phyloP scores from a whole-genome alignment of 1,140 invertebrate species.

The Ephestia elutella region DNA sequence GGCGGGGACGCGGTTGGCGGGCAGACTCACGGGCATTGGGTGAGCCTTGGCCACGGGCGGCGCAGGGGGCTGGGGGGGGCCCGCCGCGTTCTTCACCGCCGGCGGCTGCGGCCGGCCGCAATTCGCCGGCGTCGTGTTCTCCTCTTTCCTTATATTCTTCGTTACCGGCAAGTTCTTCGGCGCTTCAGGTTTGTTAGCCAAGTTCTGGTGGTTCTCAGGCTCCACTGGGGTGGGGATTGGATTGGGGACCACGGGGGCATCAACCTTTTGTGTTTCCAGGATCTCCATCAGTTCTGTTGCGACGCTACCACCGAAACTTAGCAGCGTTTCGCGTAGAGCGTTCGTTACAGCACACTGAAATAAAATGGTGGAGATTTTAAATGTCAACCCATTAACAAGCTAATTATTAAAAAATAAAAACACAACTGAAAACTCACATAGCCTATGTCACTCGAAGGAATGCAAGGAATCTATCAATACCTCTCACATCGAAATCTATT shows the following conservation, averaged over 20 bases:
- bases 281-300: constrained; percentile 51
- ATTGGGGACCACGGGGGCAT: constrained; percentile 3
- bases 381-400: too few relatives aligned
- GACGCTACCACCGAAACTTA: constrained; percentile 63
- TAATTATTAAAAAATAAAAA: too few relatives aligned
- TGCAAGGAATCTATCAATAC: too few relatives aligned
- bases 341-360: constrained; percentile 68
- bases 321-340: constrained; percentile 61
- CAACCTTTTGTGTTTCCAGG: constrained; percentile 32
- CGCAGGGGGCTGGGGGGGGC: constrained; percentile 11
- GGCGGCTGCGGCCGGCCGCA: constrained; percentile 14
- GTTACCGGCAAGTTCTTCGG: constrained; percentile 22
- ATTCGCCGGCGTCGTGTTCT: constrained; percentile 3
- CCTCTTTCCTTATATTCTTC: constrained; percentile 19
- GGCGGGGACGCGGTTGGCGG: constrained; percentile 21
- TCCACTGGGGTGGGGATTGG: constrained; percentile 7
- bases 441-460: too few relatives aligned
- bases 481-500: too few relatives aligned
- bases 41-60: constrained; percentile 34
- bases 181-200: constrained; percentile 25
- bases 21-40: constrained; percentile 39
- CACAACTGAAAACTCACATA: too few relatives aligned
- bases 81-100: constrained; percentile 25
- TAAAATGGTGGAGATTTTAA: too few relatives aligned
- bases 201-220: constrained; percentile 35